These are phyloP conservation scores for Hybos culiciformis DNA, from an alignment of 2,888 invertebrate species.

Conservation along the genomic window DNA sequence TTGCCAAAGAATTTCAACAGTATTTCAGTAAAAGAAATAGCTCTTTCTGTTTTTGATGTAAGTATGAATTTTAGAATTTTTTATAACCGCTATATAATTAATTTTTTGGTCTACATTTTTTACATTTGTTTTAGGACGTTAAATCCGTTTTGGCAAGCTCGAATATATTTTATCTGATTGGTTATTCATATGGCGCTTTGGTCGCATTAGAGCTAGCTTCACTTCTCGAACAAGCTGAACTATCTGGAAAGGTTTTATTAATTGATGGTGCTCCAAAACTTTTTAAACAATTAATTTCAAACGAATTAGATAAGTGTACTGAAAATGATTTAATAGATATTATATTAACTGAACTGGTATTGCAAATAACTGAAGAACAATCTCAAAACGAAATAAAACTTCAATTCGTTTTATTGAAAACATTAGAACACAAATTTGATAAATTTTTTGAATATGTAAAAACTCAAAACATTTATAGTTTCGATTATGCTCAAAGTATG, in stretches of 20 bases:
- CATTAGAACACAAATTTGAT: slow-evolving; percentile 44
- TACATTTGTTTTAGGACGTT: slow-evolving; percentile 39
- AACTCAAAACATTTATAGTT: slow-evolving; percentile 32
- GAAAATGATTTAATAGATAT: slow-evolving; percentile 28
- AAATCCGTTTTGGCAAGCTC: slow-evolving; percentile 40
- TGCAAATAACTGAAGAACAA: slow-evolving; percentile 26
- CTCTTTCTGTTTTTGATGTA: slow-evolving; percentile 24
- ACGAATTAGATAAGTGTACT: slow-evolving; percentile 23
- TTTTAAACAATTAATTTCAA: slow-evolving; percentile 38
- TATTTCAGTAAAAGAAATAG: slow-evolving; percentile 22
- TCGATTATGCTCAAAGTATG: slow-evolving; percentile 33
- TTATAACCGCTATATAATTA: background rate
- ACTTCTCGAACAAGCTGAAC: slow-evolving; percentile 52
- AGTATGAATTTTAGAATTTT: slow-evolving; percentile 4
- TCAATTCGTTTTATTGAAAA: slow-evolving; percentile 40
- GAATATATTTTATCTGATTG: slow-evolving; percentile 61
- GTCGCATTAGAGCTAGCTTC: slow-evolving; percentile 64
- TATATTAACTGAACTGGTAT: slow-evolving; percentile 23
- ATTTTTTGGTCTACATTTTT: background rate
- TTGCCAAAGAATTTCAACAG: slow-evolving; percentile 23
- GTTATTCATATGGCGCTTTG: slow-evolving; percentile 78
- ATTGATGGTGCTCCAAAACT: slow-evolving; percentile 73
- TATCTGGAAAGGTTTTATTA: slow-evolving; percentile 51
- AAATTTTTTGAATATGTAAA: slow-evolving; percentile 36
- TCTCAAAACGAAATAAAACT: no score